Base-by-base conservation (phyloP, 2,888 invertebrate genomes). In the Aphidius colemani region DNA sequence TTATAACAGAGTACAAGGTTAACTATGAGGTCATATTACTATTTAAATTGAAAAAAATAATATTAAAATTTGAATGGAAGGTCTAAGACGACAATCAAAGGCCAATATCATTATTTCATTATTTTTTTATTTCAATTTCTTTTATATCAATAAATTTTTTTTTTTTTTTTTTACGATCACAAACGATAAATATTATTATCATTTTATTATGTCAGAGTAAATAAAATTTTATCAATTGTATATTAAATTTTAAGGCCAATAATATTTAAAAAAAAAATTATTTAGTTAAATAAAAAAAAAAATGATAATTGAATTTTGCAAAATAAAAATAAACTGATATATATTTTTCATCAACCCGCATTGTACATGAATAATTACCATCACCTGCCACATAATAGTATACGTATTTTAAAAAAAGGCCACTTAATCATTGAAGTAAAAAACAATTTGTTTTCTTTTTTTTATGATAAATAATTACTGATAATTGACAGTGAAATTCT, bases 21-120 rank as follows among this genome's bases (percentile, higher is more conserved):
- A 39, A 53, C 40, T 9, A 9, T 40, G 53, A 53, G 53, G 53
- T 53, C 53, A 40, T 7, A 18, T 8, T 30, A 30, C 30, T 30
- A 40, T 53, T 53, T 53, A 53, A 53, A 53, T 40, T 40, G 39
- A 39, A 40, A 40, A 30, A 40, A 53, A 53, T 40, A n/a, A 30
- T 39, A 8, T 53, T 39, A 30, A 30, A 30, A 30, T 30, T 30
- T 30, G 30, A 30, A 30, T 30, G 30, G 30, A 30, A 30, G 30
- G 30, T 30, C 30, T 30, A 30, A 30, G 30, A 30, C 30, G 30
- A 30, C 30, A 30, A 30, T 30, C 30, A 30, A 30, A 30, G 30
- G 30, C 30, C 30, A 30, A 30, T 30, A 30, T 40, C 18, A 53
- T 53, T 40, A 53, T 53, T 53, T 39, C 53, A 53, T 53, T 53